These are phyloP conservation scores for Papilio dardanus DNA, from an alignment of 1,140 invertebrate genomes.

Conservation along the genomic window DNA sequence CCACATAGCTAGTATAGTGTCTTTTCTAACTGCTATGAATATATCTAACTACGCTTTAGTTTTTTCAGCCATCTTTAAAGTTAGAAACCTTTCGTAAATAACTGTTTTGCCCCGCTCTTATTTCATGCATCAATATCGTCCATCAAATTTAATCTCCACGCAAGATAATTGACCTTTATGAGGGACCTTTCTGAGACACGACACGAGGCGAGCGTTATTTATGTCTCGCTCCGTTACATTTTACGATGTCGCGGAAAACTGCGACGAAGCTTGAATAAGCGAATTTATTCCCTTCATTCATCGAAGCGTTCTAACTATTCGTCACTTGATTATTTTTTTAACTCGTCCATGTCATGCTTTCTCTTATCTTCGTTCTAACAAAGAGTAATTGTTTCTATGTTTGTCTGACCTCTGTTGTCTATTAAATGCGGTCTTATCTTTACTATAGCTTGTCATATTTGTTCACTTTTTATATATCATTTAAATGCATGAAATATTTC, in stretches of 20 bases:
- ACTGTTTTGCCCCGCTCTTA: background rate
- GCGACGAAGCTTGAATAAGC: slow-evolving; percentile 14
- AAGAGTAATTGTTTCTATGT: background rate
- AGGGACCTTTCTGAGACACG: background rate
- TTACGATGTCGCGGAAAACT: slow-evolving; percentile 17
- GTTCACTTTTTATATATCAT: background rate
- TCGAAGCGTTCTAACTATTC: background rate
- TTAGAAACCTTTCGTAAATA: background rate
- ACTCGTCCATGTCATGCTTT: background rate
- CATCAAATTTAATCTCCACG: slow-evolving; percentile 11
- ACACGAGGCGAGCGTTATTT: slow-evolving; percentile 19
- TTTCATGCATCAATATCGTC: slow-evolving; percentile 6
- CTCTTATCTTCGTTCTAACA: background rate
- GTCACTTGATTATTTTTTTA: background rate
- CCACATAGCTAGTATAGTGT: too few relatives aligned
- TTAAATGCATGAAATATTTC: slow-evolving; percentile 29
- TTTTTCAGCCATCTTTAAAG: background rate
- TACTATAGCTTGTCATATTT: background rate
- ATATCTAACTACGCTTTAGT: background rate
- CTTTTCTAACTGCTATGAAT: background rate
- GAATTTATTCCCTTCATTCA: background rate
- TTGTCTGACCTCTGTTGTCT: background rate
- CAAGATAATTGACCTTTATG: slow-evolving; percentile 22
- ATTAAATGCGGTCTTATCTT: background rate
- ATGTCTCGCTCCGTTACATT: slow-evolving; percentile 17